These are phyloP conservation scores for Polietes domitor DNA, from an alignment of 2,888 invertebrate species.

Conservation along the genomic window DNA sequence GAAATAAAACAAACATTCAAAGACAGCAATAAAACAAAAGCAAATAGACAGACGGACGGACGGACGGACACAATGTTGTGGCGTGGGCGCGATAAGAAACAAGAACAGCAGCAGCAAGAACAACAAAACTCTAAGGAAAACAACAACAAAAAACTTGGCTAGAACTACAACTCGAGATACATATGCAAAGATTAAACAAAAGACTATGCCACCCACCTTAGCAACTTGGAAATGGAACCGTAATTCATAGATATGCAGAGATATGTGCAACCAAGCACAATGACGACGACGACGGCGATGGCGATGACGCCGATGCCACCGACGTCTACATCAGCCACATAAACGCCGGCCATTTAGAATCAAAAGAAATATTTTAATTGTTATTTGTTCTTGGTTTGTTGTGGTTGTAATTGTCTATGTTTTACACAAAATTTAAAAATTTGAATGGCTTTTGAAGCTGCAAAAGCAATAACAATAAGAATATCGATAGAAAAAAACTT, in stretches of 20 bases:
- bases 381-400: slow-evolving; percentile 24
- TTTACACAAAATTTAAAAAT: slow-evolving; percentile 51
- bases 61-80: too few relatives aligned
- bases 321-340: neutral
- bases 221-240: slow-evolving; percentile 36
- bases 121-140: neutral
- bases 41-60: slow-evolving; percentile 24
- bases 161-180: slow-evolving; percentile 39
- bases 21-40: slow-evolving; percentile 38
- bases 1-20: slow-evolving; percentile 38
- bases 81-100: slow-evolving; percentile 62
- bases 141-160: slow-evolving; percentile 1
- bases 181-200: slow-evolving; percentile 43
- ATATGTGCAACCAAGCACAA: neutral
- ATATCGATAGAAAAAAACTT: slow-evolving; percentile 76
- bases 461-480: slow-evolving; percentile 45
- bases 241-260: slow-evolving; percentile 35
- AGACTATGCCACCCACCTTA: slow-evolving; percentile 51
- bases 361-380: slow-evolving; percentile 26
- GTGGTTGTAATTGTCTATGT: slow-evolving; percentile 38
- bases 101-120: neutral
- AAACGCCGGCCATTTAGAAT: slow-evolving; percentile 8
- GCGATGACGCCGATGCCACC: neutral
- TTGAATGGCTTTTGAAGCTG: slow-evolving; percentile 35
- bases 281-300: slow-evolving; percentile 9